Evolutionary conservation across 2,113 vertebrate genomes (phyloP).

Genomic region (Lota lota): DNA sequence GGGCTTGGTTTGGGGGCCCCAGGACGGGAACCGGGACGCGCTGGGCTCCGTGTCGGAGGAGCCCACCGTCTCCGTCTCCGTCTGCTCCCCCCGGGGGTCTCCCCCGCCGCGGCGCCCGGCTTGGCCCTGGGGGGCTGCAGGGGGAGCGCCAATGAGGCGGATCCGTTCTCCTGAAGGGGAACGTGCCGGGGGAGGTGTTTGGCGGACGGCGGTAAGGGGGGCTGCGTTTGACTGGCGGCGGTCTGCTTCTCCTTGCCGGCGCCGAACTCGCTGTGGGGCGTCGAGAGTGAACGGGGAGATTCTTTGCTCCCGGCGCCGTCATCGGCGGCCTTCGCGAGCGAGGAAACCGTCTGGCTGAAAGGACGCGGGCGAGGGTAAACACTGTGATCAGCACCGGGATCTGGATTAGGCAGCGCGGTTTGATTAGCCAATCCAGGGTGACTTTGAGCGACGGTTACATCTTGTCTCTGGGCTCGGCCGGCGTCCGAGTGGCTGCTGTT

Average conservation of each 20-base stretch:
- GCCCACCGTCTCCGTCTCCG: conserved; percentile 53
- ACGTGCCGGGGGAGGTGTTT: conserved; percentile 46
- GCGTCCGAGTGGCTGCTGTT: conserved; percentile 62
- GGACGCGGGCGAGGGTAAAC: conserved; percentile 39
- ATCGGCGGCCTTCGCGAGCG: conserved; percentile 34
- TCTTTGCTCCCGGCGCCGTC: conserved; percentile 58
- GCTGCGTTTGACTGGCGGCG: conserved; percentile 49
- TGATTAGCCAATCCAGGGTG: conserved; percentile 63
- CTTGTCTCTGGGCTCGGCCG: conserved; percentile 61
- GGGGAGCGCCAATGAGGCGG: conserved; percentile 54
- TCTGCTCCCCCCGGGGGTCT: conserved; percentile 58
- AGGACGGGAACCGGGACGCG: conserved; percentile 55
- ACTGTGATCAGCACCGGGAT: conserved; percentile 47
- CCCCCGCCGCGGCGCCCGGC: conserved; percentile 40
- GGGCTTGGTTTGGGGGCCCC: conserved; percentile 49
- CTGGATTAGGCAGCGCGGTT: conserved; percentile 55
- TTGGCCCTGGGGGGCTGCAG: conserved; percentile 53
- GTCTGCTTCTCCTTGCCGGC: conserved; percentile 48
- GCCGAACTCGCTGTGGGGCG: conserved; percentile 57
- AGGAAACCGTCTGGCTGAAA: conserved; percentile 35
- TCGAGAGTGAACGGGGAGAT: conserved; percentile 50
- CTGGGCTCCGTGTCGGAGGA: conserved; percentile 48
- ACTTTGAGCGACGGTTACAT: conserved; percentile 55
- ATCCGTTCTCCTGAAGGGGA: conserved; percentile 53
- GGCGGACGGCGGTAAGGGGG: conserved; percentile 46